phyloP scores from a whole-genome alignment of 2,797 vertebrate species.

The Nyctalus aviator region DNA sequence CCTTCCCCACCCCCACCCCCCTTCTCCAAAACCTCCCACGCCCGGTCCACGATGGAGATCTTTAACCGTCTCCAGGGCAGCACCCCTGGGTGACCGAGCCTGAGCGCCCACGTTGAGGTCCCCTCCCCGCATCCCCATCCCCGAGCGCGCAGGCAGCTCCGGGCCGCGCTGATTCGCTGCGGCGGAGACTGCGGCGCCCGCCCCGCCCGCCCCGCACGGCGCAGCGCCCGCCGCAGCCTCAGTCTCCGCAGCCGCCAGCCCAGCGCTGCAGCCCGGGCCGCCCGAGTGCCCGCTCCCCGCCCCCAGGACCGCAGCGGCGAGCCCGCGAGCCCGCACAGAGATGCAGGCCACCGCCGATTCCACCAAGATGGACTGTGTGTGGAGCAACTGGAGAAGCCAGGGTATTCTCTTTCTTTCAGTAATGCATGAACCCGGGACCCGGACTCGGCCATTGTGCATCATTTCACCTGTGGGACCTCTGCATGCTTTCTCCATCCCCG shows the following conservation, averaged over 20 bases:
- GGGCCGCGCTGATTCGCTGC: constrained; percentile 92
- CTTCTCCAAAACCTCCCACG: not conserved
- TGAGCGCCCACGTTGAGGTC: constrained; percentile 86
- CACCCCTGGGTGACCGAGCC: constrained; percentile 47
- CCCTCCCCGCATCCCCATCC: constrained; percentile 78
- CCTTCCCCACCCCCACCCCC: too few relatives aligned
- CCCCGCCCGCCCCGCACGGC: constrained; percentile 87
- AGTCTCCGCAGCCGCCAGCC: constrained; percentile 89
- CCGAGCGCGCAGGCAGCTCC: constrained; percentile 83
- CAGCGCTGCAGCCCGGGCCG: constrained; percentile 84
- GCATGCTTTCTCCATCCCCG: constrained; percentile 80
- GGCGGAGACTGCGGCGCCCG: constrained; percentile 92
- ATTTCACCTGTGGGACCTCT: constrained; percentile 86
- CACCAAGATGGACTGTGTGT: constrained; percentile 96
- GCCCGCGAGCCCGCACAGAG: constrained; percentile 82
- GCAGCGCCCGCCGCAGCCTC: constrained; percentile 89
- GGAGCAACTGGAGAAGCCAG: constrained; percentile 99
- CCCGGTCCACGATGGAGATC: constrained; percentile 67
- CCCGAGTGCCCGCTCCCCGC: constrained; percentile 86
- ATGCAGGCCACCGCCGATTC: constrained; percentile 97
- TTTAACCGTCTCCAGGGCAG: constrained; percentile 63
- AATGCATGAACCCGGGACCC: constrained; percentile 85
- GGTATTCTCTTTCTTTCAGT: constrained; percentile 91
- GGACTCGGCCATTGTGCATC: constrained; percentile 84
- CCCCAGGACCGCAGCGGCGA: constrained; percentile 77